phyloP scores from a whole-genome alignment of 2,113 vertebrate genomes.

The Daboia siamensis region DNA sequence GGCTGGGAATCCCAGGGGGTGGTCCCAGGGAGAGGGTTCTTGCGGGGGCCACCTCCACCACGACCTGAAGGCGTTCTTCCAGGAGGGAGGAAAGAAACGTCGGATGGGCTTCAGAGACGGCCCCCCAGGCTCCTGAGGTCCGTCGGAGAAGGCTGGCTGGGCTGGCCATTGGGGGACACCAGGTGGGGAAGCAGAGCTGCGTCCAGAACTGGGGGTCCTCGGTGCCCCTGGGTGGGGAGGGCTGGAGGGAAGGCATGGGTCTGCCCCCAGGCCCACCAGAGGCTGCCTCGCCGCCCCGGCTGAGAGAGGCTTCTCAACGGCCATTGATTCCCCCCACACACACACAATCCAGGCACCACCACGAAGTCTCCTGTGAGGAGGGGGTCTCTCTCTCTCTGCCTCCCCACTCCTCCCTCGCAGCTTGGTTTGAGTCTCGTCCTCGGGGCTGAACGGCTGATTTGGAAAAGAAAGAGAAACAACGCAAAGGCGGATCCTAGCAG shows the following conservation, averaged over 20 bases:
- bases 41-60: constrained; percentile 6
- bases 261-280: background rate
- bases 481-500: background rate
- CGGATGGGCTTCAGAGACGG: constrained; percentile 21
- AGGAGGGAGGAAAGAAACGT: constrained; percentile 56
- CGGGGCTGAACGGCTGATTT: background rate
- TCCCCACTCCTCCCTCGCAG: background rate
- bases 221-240: background rate
- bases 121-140: background rate
- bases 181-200: background rate
- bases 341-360: no score
- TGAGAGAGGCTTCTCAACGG: background rate
- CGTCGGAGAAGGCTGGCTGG: background rate
- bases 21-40: constrained; percentile 32
- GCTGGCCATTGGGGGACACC: background rate
- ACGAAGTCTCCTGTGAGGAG: background rate
- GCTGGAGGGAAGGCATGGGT: background rate
- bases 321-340: background rate
- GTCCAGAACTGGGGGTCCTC: background rate
- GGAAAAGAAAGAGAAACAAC: background rate
- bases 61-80: constrained; percentile 52
- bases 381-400: background rate
- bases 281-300: constrained; percentile 8
- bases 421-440: background rate
- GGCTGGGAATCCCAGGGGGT: constrained; percentile 54